Percentiles rank a stretch among this genome's conserved stretches.
Conservation (phyloP, 1,140 invertebrate genomes). For the Leptinotarsa texana region DNA sequence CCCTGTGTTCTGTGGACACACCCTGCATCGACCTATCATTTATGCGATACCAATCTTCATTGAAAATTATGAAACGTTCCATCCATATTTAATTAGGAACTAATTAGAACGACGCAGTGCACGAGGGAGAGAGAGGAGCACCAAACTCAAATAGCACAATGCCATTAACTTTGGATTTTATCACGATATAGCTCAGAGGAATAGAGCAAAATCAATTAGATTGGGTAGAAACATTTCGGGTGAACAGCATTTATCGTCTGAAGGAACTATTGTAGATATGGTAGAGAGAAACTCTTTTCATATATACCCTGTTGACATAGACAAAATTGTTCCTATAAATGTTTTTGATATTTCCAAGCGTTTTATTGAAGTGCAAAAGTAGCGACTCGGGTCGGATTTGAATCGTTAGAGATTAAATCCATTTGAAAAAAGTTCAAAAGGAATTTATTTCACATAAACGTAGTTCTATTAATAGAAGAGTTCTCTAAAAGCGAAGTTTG, state of each 20-base stretch:
- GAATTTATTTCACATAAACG: too few relatives aligned
- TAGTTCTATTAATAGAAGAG: too few relatives aligned
- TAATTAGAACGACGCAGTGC: conserved; percentile 36
- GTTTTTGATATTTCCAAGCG: too few relatives aligned
- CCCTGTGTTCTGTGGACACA: conserved; percentile 2
- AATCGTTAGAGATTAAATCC: too few relatives aligned
- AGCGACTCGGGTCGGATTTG: too few relatives aligned
- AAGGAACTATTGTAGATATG: too few relatives aligned
- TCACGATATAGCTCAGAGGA: conserved; percentile 26
- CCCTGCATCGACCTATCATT: conserved; percentile 39
- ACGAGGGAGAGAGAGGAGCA: conserved; percentile 17
- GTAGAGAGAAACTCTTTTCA: too few relatives aligned
- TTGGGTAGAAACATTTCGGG: conserved; percentile 26
- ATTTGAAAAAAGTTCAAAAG: too few relatives aligned
- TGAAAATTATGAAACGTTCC: conserved; percentile 48
- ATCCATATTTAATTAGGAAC: conserved; percentile 46
- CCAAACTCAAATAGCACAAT: conserved; percentile 30
- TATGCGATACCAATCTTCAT: conserved; percentile 49
- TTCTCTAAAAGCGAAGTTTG: too few relatives aligned
- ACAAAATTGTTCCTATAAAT: too few relatives aligned
- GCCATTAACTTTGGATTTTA: conserved; percentile 29
- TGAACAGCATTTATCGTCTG: neutral
- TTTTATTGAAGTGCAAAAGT: too few relatives aligned
- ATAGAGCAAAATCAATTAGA: conserved; percentile 29
- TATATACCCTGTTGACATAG: too few relatives aligned